Evolutionary conservation across 2,888 invertebrate genomes (phyloP), one percentile per base, ranked within the genome.

Genomic region (Amiota minor): DNA sequence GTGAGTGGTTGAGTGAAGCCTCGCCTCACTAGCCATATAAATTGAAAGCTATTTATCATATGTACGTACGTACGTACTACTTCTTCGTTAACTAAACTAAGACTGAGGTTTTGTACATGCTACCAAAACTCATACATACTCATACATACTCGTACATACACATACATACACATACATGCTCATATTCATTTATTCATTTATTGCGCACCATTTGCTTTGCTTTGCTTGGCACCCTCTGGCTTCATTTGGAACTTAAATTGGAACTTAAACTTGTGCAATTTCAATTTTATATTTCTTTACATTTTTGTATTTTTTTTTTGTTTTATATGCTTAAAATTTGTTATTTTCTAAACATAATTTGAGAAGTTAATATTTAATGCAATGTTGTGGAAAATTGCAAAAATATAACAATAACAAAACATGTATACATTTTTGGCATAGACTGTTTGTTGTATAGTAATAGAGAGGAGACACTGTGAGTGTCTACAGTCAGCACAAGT

Each of bases 21-120:
- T 35, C 35, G 84, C 81, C 81, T 49, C 82, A 79, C 81, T 73
- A 80, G 84, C 84, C 83, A 82, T 86, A 87, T 85, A 87, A 87
- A 86, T 87, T 87, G 86, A 87, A 86, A 86, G 86, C 86, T 85
- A 86, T 86, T 86, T 86, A 86, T 86, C 86, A 86, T 86, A 84
- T 79, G 76, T 49, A 6, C 45, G 35, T 14, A 84, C 79, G 76
- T 47, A 6, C 65, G 35, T 14, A 62, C 61, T 35, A 35, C 61
- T 45, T n/a, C 62, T 62, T 62, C 62, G 62, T 62, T 62, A 62
- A 62, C 62, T 62, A 62, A 62, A 62, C 62, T 35, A 45, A 53
- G 53, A 35, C 62, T 62, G 62, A 62, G 62, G 62, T 62, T 53
- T 62, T 62, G 45, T 35, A 35, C 77, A 77, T 74, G 76, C 77